These are phyloP conservation scores for Oenanthe oenanthe DNA, from an alignment of 2,113 vertebrate species.

Conservation along the genomic window DNA sequence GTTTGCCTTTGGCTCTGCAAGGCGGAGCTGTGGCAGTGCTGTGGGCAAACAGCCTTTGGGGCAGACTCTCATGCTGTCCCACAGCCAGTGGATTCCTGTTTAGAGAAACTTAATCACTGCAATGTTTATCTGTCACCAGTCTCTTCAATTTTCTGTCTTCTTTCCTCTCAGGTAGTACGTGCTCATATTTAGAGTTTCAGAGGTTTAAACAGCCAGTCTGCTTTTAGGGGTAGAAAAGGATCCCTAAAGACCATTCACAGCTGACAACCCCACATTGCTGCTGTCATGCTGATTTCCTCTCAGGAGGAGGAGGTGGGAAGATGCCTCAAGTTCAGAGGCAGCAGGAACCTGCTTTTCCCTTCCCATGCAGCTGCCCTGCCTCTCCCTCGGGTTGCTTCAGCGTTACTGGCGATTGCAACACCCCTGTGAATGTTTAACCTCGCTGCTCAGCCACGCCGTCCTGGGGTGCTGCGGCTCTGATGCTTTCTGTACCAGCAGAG, in stretches of 20 bases:
- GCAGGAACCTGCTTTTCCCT: background rate
- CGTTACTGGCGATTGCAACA: background rate
- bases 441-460: accelerated
- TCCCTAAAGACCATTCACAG: background rate
- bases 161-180: background rate
- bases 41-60: background rate
- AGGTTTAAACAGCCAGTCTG: background rate
- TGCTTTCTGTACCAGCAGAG: background rate
- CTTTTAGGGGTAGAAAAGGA: background rate
- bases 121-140: background rate
- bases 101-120: background rate
- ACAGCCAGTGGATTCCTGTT: background rate
- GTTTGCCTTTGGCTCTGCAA: background rate
- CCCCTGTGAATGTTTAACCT: background rate
- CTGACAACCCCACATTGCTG: background rate
- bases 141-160: background rate
- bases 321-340: background rate
- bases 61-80: accelerated
- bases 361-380: background rate
- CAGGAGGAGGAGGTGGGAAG: background rate
- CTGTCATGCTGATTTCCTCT: background rate
- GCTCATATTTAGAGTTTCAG: background rate
- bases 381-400: background rate
- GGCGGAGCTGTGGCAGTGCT: background rate
- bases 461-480: background rate